Base-by-base conservation (phyloP, 2,113 vertebrate genomes). In the Osmerus eperlanus region DNA sequence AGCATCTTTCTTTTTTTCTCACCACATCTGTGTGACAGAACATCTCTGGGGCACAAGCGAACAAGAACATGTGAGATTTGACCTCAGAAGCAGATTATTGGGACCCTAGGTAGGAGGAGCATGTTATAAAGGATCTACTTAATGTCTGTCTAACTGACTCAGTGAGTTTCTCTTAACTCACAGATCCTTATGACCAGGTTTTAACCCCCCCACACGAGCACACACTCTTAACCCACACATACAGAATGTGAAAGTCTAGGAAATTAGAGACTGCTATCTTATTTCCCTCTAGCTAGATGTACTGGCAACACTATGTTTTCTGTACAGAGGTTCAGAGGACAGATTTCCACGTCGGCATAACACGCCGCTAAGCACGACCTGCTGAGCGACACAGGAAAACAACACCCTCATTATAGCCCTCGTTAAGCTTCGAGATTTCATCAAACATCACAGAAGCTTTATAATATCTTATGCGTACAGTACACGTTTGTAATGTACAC, bases 1-100 rank as follows among this genome's bases (percentile, higher is more conserved):
- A 15, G 21, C 8, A 4, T 56, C 21, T 21, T 1, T 21, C 21
- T 21, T 56, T 56, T 16, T 16, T 58, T 8, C n/a, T 19, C 55
- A 18, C 55, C 16, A 16, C n/a, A 19, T 58, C n/a, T 23, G 6
- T 59, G 8, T 13, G 19, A 60, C 1, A 19, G 19, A 60, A 9
- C 58, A 29, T 62, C 4, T 25, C 60, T 51, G 14, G 5, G n/a
- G 67, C 62, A 29, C 28, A 62, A 62, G 52, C 78, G 81, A 89
- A 87, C 81, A 87, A 55, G 72, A 83, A 18, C 84, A 86, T 80
- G 83, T 87, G 82, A 90, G 71, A 52, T 23, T 3, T 82, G 81
- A 82, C 77, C n/a, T 68, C 16, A 0, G 89, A 83, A 83, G 80
- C 67, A 65, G 88, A 86, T 74, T 79, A 87, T 36, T 64, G 66